Evolutionary conservation across 2,888 invertebrate genomes (phyloP).

Genomic region (Cotesia congregata): DNA sequence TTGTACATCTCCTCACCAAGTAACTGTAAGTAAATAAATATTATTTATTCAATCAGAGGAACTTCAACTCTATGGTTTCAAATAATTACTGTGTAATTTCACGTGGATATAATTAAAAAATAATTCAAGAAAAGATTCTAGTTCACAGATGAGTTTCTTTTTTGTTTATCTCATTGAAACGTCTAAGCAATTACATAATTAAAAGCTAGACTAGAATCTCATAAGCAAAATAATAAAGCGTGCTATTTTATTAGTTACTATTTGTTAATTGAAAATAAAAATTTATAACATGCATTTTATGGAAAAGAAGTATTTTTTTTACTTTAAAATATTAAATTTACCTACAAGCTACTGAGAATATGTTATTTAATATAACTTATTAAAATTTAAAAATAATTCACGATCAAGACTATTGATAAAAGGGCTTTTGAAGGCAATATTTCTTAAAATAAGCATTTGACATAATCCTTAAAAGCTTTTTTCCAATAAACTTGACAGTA

Average conservation of each 20-base stretch:
- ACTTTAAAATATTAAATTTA: too few species aligned
- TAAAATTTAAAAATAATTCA: too few species aligned
- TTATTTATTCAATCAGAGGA: neutral
- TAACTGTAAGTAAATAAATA: slow-evolving; percentile 51
- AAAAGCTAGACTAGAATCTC: neutral
- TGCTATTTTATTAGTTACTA: neutral
- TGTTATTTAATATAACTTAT: too few species aligned
- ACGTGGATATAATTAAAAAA: neutral
- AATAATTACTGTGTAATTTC: neutral
- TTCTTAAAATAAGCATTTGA: too few species aligned
- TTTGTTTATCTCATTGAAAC: too few species aligned
- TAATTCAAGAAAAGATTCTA: neutral
- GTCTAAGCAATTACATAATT: neutral
- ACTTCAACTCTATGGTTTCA: too few species aligned
- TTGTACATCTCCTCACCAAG: slow-evolving; percentile 67
- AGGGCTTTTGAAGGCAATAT: too few species aligned
- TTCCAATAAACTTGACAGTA: too few species aligned
- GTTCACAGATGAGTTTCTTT: neutral
- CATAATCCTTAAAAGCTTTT: too few species aligned
- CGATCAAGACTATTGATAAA: too few species aligned
- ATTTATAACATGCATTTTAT: neutral
- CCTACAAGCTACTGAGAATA: too few species aligned
- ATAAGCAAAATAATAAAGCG: neutral
- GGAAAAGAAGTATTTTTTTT: too few species aligned
- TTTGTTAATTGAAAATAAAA: neutral